These are phyloP conservation scores for Archips crataeganus DNA, from an alignment of 2,888 invertebrate genomes.

Conservation along the genomic window DNA sequence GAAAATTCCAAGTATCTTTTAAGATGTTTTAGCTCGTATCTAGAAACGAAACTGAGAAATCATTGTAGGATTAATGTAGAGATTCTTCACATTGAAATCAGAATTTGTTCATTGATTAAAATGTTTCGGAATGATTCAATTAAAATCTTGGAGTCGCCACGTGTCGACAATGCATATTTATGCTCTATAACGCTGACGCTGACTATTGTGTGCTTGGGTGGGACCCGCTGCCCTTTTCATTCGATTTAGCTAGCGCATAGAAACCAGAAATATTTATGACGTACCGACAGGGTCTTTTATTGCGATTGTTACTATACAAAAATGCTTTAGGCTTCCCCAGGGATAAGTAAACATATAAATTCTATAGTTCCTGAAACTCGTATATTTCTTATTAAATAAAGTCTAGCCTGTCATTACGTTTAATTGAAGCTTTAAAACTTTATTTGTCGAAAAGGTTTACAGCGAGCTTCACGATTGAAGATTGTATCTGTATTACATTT, in stretches of 20 bases:
- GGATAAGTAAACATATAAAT: no score
- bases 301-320: not conserved
- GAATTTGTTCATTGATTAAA: not conserved
- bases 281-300: slow-evolving; percentile 1
- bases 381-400: no score
- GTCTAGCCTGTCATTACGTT: no score
- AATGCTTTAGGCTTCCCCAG: not conserved
- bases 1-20: slow-evolving; percentile 40
- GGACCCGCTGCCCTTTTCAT: not conserved
- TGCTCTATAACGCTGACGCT: slow-evolving; percentile 1
- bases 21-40: slow-evolving; percentile 21
- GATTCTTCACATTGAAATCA: not conserved
- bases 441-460: no score
- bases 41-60: slow-evolving; percentile 5
- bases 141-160: not conserved
- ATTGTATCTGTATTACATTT: no score
- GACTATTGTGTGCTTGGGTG: not conserved
- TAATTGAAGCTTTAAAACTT: no score
- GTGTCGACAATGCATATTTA: slow-evolving; percentile 5
- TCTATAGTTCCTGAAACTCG: no score
- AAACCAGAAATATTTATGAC: slow-evolving; percentile 1
- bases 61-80: not conserved
- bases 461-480: no score
- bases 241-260: slow-evolving; percentile 5
- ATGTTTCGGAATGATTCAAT: not conserved